phyloP scores from a whole-genome alignment of 2,888 invertebrate species.

The Orthonevra nobilis region DNA sequence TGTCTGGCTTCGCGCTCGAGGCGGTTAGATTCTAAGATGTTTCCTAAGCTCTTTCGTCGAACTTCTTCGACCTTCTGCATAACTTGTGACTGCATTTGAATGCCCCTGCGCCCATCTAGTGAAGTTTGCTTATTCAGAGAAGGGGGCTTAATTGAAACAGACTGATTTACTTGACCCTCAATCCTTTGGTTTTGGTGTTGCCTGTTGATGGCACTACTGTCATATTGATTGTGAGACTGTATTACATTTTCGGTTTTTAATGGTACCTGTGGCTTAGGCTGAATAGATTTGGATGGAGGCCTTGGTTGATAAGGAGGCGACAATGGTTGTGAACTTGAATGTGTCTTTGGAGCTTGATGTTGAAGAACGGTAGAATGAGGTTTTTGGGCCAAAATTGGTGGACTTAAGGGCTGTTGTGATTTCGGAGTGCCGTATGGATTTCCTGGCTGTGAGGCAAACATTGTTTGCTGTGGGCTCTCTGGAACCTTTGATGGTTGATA shows the following conservation, averaged over 20 bases:
- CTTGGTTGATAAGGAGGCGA: neutral
- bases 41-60: constrained; percentile 77
- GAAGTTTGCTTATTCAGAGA: constrained; percentile 49
- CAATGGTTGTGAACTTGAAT: constrained; percentile 1
- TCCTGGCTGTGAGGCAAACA: neutral
- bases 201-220: constrained; percentile 19
- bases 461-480: neutral
- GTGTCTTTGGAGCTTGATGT: constrained; percentile 16
- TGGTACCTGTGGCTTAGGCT: constrained; percentile 67
- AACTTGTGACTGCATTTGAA: constrained; percentile 68
- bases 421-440: neutral
- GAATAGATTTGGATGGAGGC: constrained; percentile 41
- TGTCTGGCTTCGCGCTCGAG: constrained; percentile 45
- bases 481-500: constrained; percentile 12
- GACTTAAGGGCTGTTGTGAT: neutral
- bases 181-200: constrained; percentile 29
- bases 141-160: constrained; percentile 28
- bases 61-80: constrained; percentile 71
- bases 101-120: constrained; percentile 70
- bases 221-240: constrained; percentile 35
- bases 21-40: constrained; percentile 72
- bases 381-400: too few relatives aligned
- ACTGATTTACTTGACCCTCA: constrained; percentile 52
- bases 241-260: constrained; percentile 37
- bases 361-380: constrained; percentile 1